Percentiles rank a stretch among this genome's conserved stretches.
These are phyloP conservation scores for Biston betularia DNA, from an alignment of 2,888 invertebrate genomes.

Conservation along the genomic window DNA sequence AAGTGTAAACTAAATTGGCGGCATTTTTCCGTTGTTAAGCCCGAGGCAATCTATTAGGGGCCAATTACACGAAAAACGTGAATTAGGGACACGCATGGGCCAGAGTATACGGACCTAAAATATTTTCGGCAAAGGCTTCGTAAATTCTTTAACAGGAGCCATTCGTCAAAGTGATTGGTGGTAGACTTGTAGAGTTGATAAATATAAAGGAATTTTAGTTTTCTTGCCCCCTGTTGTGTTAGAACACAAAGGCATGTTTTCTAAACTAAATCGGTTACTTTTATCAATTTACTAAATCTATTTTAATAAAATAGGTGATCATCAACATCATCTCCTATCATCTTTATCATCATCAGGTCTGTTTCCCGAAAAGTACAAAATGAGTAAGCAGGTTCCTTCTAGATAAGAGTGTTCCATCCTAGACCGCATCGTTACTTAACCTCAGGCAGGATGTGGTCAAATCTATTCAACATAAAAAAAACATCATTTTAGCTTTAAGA, in stretches of 20 bases:
- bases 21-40: slow-evolving; percentile 49
- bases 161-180: slow-evolving; percentile 49
- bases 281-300: too few species aligned
- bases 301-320: too few species aligned
- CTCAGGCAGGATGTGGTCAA: too few species aligned
- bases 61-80: slow-evolving; percentile 62
- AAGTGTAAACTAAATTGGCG: slow-evolving; percentile 40
- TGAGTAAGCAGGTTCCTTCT: too few species aligned
- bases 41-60: slow-evolving; percentile 65
- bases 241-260: not conserved
- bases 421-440: too few species aligned
- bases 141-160: slow-evolving; percentile 57
- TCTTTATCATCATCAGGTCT: too few species aligned
- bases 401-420: too few species aligned
- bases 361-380: too few species aligned
- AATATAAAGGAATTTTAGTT: slow-evolving; percentile 24
- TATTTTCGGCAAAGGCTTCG: slow-evolving; percentile 60
- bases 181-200: slow-evolving; percentile 28
- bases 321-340: too few species aligned
- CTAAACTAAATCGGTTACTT: too few species aligned
- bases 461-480: too few species aligned
- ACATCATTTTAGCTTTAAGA: too few species aligned
- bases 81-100: slow-evolving; percentile 63
- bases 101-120: slow-evolving; percentile 38
- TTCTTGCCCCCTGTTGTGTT: slow-evolving; percentile 4